Evolutionary conservation across 2,888 invertebrate species (phyloP), one percentile per base, ranked within the genome.

Genomic region (Lumbricus terrestris): DNA sequence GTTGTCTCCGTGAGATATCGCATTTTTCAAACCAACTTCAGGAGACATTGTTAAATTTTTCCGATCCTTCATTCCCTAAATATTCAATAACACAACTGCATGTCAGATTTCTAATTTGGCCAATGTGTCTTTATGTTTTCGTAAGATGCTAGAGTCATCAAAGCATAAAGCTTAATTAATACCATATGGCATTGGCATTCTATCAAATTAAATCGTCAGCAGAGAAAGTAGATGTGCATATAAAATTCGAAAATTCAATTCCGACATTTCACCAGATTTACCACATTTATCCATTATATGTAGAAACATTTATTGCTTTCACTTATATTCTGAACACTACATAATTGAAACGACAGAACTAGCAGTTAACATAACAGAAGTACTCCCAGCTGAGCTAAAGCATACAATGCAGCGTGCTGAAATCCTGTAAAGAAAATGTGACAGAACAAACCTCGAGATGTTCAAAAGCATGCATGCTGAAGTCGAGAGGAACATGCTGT

Each of bases 391-490:
- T 69, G 29, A 69, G 69, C 69, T 69, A 8, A 5, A 29, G 47
- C 47, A 47, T 1, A 47, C 4, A 23, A 16, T 47, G 47, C 47
- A 20, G 47, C n/a, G 5, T 69, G 8, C 0, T n/a, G n/a, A 69
- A n/a, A 69, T 69, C 69, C n/a, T 29, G 29, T n/a, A 69, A 69
- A 69, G n/a, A n/a, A n/a, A 2, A 8, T 54, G 8, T 69, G 29
- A 69, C n/a, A n/a, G 29, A 54, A 95, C 90, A n/a, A 91, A 94
- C 96, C 94, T 95, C 95, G 34, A 97, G 95, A 95, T 96, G 96
- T 93, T 96, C 96, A 94, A 96, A 96, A 4, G 96, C 95, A 93
- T 96, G 96, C 95, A 96, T 96, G 93, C 96, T 96, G 93, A 96
- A 96, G 90, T 96, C 96, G 83, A 96, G 93, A 23, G 95, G 95